These are phyloP conservation scores for Acipenser transmontanus DNA, from an alignment of 2,797 vertebrate genomes.

Conservation along the genomic window DNA sequence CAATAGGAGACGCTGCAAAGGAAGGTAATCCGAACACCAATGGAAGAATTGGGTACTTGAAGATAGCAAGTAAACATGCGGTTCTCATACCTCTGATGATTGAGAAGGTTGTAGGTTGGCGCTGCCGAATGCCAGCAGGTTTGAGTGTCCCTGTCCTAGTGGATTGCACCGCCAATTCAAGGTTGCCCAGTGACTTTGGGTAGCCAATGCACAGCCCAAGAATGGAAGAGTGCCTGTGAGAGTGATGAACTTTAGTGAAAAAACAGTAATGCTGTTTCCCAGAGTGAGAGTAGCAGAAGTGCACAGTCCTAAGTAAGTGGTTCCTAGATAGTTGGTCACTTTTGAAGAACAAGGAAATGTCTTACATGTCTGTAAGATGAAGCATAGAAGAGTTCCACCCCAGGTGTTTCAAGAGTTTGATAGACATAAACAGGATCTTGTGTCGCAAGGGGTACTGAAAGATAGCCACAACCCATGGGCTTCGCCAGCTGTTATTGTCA, in stretches of 20 bases:
- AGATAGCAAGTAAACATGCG: too few relatives aligned
- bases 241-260: constrained; percentile 16
- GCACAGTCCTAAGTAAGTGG: not conserved
- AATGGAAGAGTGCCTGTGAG: constrained; percentile 3
- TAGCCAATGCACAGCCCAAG: constrained; percentile 13
- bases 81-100: too few relatives aligned
- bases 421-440: constrained; percentile 5
- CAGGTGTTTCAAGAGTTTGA: constrained; percentile 21
- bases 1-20: too few relatives aligned
- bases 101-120: too few relatives aligned
- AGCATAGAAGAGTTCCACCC: constrained; percentile 9
- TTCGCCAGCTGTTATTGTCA: constrained; percentile 23
- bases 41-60: too few relatives aligned
- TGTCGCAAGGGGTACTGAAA: constrained; percentile 7
- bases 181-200: constrained; percentile 7
- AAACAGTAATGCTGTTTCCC: not conserved
- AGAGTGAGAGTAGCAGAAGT: constrained; percentile 4
- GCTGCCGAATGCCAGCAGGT: too few relatives aligned
- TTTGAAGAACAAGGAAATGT: constrained; percentile 4
- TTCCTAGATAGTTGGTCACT: constrained; percentile 2
- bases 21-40: too few relatives aligned
- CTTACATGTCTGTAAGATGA: too few relatives aligned
- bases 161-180: constrained; percentile 2
- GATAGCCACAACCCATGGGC: constrained; percentile 21
- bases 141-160: constrained; percentile 10